phyloP scores from a whole-genome alignment of 2,888 invertebrate genomes.

The Choristoneura rosaceana region DNA sequence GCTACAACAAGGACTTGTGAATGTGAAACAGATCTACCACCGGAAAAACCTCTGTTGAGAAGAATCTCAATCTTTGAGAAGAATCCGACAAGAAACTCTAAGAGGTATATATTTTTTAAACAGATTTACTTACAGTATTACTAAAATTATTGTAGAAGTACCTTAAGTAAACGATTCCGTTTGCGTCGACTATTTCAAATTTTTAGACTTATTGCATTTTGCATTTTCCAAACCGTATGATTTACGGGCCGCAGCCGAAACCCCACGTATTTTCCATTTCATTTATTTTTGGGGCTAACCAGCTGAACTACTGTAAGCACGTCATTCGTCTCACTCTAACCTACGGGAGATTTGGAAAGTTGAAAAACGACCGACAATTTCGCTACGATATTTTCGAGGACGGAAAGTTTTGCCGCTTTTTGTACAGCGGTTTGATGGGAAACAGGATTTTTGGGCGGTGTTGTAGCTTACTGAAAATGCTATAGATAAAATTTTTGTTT shows the following conservation, averaged over 20 bases:
- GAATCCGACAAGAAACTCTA: no score
- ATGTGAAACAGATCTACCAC: no score
- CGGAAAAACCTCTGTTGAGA: no score
- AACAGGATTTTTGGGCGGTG: not conserved
- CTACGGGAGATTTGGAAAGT: conserved; percentile 3
- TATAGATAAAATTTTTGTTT: no score
- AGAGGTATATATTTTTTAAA: no score
- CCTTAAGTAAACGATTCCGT: not conserved
- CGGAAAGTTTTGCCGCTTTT: not conserved
- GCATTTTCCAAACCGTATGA: not conserved
- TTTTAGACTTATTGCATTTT: not conserved
- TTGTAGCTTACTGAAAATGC: no score
- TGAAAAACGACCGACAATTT: conserved; percentile 22
- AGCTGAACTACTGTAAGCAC: conserved; percentile 9
- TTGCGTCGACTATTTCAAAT: not conserved
- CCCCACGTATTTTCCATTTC: conserved; percentile 19
- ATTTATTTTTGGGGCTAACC: conserved; percentile 3
- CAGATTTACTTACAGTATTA: no score
- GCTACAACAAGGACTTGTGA: no score
- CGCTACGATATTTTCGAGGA: not conserved
- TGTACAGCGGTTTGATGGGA: not conserved
- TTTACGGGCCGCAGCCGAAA: not conserved
- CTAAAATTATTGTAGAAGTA: no score
- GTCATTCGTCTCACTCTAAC: conserved; percentile 20
- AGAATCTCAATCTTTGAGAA: no score